Evolutionary conservation across 53 echinoderm and acorn worm genomes (phyloP), one percentile per base, ranked within the genome.

Genomic region (Astropecten irregularis): DNA sequence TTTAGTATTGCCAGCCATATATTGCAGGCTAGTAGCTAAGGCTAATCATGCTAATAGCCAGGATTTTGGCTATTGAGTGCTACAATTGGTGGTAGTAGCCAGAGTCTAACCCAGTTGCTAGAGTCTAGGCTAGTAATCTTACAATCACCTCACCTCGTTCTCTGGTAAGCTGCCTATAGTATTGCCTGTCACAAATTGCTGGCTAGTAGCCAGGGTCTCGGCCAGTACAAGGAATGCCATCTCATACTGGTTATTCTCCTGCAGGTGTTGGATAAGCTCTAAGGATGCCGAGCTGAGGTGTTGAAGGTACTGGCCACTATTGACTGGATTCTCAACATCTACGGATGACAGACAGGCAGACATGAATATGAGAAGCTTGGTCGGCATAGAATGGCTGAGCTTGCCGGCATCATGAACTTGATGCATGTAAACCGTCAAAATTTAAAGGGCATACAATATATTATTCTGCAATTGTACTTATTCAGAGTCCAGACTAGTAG

Each of bases 181-280:
- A 31, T 92, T 92, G 56, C 82, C 86, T 18, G 86, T 82, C 35
- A 83, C 46, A 52, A 89, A 77, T 33, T 86, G 85, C 46, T 89
- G 83, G 25, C 84, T 74, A 2, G 89, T 82, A 3, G 82, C 86
- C 61, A 92, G 73, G 9, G 79, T 28, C 44, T 86, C 76, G 20
- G 77, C 66, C 7, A 92, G 65, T 13, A 84, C 85, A 36, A 59
- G 68, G 47, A 89, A 86, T 3, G 92, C 92, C 67, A 92, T 64
- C 59, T 89, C 74, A 60, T 86, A 92, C 60, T 86, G 89, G 83
- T 89, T 92, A 52, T 92, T 89, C 77, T 92, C 86, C 70, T 73
- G 84, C 14, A 92, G 79, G 20, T 73, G 50, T 35, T 89, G 83
- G 27, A 82, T 66, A 36, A 92, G 70, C 11, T 59, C 49, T 47